Evolutionary conservation across 2,888 invertebrate genomes (phyloP), one percentile per base, ranked within the genome.

Genomic region (Epinotia ramella): DNA sequence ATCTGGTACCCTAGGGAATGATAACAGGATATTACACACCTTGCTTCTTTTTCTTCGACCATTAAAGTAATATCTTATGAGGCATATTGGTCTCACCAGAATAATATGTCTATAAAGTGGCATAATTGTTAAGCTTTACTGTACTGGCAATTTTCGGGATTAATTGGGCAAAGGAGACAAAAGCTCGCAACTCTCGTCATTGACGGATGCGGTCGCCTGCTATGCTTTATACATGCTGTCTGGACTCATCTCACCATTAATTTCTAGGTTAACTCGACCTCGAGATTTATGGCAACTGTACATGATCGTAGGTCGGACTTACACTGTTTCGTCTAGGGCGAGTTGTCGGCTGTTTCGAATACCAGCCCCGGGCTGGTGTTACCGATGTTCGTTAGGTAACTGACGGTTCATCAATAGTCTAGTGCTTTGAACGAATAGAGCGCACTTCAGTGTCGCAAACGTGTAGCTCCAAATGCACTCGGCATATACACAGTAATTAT

Each of bases 191-290:
- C 85, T 82, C 82, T 81, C 88, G 89, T 89, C 90, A 89, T 81
- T 89, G 89, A 89, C 86, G 85, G 84, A 90, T 88, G 86, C 83
- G 84, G 86, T 83, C 79, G 82, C 83, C 85, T 80, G 78, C 46
- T 46, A 12, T 46, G 46, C 46, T 46, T 3, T 46, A 3, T 13
- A 46, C 46, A 46, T 46, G 13, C 46, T 46, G 13, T 49, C 49
- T 49, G 5, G 16, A 49, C 16, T 49, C 49, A 16, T 49, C 49
- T 49, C 16, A 6, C 49, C 16, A 49, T 16, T 16, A 13, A 49
- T 49, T 16, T n/a, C n/a, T n/a, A 13, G n/a, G 4, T n/a, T 13
- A 53, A n/a, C 7, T 53, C 1, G n/a, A n/a, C n/a, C n/a, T n/a
- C n/a, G 53, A 53, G 53, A 53, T n/a, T 53, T 13, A 53, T 53